Conservation (phyloP, 2,888 invertebrate genomes). For the Volucella bombylans region DNA sequence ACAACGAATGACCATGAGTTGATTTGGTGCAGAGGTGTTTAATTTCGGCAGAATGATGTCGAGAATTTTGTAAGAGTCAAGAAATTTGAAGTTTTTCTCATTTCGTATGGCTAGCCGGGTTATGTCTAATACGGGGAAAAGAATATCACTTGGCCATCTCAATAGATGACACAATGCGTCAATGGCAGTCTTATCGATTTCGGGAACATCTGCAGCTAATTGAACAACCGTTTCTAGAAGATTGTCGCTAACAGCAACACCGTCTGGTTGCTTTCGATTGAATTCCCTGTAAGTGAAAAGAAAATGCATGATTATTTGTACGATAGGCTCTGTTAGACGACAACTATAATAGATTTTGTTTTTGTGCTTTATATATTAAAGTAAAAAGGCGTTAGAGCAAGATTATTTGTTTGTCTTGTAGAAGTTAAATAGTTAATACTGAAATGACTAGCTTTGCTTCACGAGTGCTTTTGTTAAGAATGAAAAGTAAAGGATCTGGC, state of each 20-base stretch:
- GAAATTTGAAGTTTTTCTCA: slow-evolving; percentile 84
- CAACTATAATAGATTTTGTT: background rate
- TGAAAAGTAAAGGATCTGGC: too few relatives aligned
- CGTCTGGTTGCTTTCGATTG: slow-evolving; percentile 84
- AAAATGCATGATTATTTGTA: background rate
- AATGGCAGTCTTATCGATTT: slow-evolving; percentile 82
- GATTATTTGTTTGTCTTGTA: too few relatives aligned
- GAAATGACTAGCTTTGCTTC: too few relatives aligned
- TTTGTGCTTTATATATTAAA: too few relatives aligned
- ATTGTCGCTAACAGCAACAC: slow-evolving; percentile 76
- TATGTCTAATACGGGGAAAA: slow-evolving; percentile 95
- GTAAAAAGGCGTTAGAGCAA: too few relatives aligned
- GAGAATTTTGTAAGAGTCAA: slow-evolving; percentile 83
- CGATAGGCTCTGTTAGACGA: background rate
- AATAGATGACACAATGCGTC: slow-evolving; percentile 78
- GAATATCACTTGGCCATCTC: slow-evolving; percentile 84
- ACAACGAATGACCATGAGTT: slow-evolving; percentile 89
- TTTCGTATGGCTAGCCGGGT: slow-evolving; percentile 91
- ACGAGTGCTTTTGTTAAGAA: too few relatives aligned
- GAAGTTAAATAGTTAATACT: too few relatives aligned
- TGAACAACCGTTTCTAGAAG: slow-evolving; percentile 84
- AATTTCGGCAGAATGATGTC: slow-evolving; percentile 81
- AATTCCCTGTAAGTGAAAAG: slow-evolving; percentile 85
- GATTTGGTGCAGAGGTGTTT: slow-evolving; percentile 85
- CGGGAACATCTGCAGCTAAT: slow-evolving; percentile 83